phyloP scores from a whole-genome alignment of 2,888 invertebrate species.

The Papilio protenor region DNA sequence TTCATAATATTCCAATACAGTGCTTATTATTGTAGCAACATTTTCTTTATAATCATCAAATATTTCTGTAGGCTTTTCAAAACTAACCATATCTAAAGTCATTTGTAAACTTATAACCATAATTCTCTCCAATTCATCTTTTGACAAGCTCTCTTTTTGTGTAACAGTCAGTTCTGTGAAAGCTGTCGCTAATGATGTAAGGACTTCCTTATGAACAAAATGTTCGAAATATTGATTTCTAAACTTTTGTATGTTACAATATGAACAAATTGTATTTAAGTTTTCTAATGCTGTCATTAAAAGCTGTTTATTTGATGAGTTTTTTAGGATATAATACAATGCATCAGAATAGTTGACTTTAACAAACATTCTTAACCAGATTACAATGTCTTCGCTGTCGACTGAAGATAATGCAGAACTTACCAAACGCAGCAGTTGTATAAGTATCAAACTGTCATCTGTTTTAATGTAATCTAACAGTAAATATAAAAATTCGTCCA shows the following conservation, averaged over 20 bases:
- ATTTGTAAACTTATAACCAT: constrained; percentile 71
- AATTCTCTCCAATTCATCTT: constrained; percentile 70
- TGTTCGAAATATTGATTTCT: constrained; percentile 65
- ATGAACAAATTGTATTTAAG: constrained; percentile 82
- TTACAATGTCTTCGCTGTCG: constrained; percentile 57
- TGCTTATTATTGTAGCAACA: constrained; percentile 62
- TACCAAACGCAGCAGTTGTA: constrained; percentile 89
- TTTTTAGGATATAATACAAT: constrained; percentile 60
- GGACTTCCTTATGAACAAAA: constrained; percentile 67
- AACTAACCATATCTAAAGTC: constrained; percentile 66
- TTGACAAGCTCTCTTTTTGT: constrained; percentile 61
- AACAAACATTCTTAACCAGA: constrained; percentile 58
- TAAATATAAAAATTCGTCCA: constrained; percentile 83
- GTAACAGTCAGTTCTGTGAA: constrained; percentile 66
- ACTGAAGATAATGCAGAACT: constrained; percentile 80
- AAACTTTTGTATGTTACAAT: constrained; percentile 65
- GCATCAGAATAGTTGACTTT: constrained; percentile 78
- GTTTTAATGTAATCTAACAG: constrained; percentile 84
- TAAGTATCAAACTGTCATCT: constrained; percentile 88
- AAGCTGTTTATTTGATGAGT: constrained; percentile 88
- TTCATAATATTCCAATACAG: constrained; percentile 69
- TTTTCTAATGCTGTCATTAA: constrained; percentile 85
- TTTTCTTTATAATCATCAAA: constrained; percentile 60
- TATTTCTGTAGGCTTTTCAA: constrained; percentile 67
- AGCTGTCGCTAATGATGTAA: constrained; percentile 65